phyloP scores from a whole-genome alignment of 1,140 invertebrate species.

The Drosophila punjabiensis region DNA sequence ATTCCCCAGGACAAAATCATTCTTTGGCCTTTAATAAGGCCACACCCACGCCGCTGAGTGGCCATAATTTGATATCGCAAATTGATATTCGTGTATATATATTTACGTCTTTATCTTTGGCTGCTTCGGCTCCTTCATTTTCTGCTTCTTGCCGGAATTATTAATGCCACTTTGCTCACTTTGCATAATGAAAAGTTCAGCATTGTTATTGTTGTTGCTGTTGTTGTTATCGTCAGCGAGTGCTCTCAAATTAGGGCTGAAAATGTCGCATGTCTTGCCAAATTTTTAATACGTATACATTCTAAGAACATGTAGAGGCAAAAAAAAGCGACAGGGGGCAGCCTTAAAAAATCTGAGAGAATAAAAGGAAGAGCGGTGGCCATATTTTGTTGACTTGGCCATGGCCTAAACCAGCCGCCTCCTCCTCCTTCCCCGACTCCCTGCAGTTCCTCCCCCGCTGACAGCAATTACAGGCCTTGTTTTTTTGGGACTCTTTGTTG shows the following conservation, averaged over 20 bases:
- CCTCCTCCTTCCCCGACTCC: neutral
- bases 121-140: constrained; percentile 13
- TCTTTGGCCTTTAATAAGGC: constrained; percentile 16
- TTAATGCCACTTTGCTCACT: constrained; percentile 63
- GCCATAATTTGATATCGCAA: constrained; percentile 47
- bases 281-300: constrained; percentile 38
- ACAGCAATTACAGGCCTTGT: constrained; percentile 50
- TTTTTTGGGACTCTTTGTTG: constrained; percentile 33
- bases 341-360: constrained; percentile 27
- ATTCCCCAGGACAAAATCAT: neutral
- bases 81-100: constrained; percentile 31
- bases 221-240: constrained; percentile 41
- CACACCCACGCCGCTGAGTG: constrained; percentile 25
- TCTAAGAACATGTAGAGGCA: constrained; percentile 35
- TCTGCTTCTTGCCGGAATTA: constrained; percentile 39
- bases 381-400: constrained; percentile 32
- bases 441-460: constrained; percentile 13
- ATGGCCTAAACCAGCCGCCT: constrained; percentile 22
- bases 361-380: constrained; percentile 21
- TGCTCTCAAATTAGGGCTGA: constrained; percentile 68
- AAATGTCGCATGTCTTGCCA: constrained; percentile 71
- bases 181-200: constrained; percentile 74
- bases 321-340: constrained; percentile 2
- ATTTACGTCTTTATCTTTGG: constrained; percentile 38
- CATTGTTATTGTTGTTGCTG: constrained; percentile 44